phyloP scores from a whole-genome alignment of 2,113 vertebrate species.

The Oryzias javanicus region DNA sequence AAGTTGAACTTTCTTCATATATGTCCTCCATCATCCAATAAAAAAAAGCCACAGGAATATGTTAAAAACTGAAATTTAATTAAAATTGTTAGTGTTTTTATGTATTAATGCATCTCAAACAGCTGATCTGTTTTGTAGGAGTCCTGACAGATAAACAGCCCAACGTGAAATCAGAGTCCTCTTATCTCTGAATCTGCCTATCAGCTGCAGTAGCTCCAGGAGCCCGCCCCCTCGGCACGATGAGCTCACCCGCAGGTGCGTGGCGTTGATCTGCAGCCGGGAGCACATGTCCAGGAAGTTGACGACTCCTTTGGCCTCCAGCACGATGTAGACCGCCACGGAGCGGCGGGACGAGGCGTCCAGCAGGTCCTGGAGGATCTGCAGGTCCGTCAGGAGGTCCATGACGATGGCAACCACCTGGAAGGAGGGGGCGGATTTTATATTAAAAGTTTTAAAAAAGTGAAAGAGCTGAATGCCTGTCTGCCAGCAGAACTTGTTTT shows the following conservation, averaged over 20 bases:
- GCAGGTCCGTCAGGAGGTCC: conserved; percentile 90
- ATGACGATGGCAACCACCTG: conserved; percentile 93
- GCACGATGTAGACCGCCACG: conserved; percentile 87
- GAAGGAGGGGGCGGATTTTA: neutral
- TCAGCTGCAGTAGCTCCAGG: too few relatives aligned
- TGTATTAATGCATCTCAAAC: too few relatives aligned
- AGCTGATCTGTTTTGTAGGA: too few relatives aligned
- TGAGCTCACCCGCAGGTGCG: conserved; percentile 85
- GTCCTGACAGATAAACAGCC: too few relatives aligned
- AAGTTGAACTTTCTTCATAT: too few relatives aligned
- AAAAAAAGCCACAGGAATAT: too few relatives aligned
- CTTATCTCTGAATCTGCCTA: too few relatives aligned
- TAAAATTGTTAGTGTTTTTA: too few relatives aligned
- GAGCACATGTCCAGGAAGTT: conserved; percentile 92
- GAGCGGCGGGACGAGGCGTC: conserved; percentile 83
- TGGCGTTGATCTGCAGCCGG: conserved; percentile 80
- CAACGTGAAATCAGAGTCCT: too few relatives aligned
- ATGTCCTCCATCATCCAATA: too few relatives aligned
- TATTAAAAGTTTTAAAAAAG: neutral
- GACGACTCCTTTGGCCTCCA: conserved; percentile 82
- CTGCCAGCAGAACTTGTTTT: conserved; percentile 33
- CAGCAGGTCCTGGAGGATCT: conserved; percentile 91
- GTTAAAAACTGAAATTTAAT: too few relatives aligned
- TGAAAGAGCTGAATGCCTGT: neutral
- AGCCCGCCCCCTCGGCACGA: too few relatives aligned